Evolutionary conservation across 2,797 vertebrate genomes (phyloP).

Genomic region (Fistularia tabacaria): DNA sequence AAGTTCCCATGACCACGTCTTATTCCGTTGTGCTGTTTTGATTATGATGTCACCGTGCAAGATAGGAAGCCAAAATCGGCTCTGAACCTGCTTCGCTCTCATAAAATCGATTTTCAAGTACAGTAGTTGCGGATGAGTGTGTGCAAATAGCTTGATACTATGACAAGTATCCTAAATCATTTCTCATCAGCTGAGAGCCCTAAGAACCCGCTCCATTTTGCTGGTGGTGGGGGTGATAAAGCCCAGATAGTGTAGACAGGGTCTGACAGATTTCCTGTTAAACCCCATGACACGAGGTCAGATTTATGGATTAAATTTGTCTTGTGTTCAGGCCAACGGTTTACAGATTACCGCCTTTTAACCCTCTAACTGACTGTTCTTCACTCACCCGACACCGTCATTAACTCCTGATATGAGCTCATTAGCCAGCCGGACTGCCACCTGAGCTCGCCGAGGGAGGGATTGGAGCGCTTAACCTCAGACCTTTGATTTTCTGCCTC

Average conservation of each 20-base stretch:
- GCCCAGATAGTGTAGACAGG: constrained; percentile 10
- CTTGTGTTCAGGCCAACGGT: constrained; percentile 9
- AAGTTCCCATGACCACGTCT: too few relatives aligned
- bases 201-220: neutral
- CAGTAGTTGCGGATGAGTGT: neutral
- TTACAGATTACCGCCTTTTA: constrained; percentile 38
- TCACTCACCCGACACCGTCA: constrained; percentile 11
- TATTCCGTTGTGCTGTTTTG: too few relatives aligned
- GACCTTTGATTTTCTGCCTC: constrained; percentile 1
- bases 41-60: too few relatives aligned
- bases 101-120: neutral
- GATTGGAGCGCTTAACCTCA: neutral
- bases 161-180: neutral
- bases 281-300: constrained; percentile 25
- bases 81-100: too few relatives aligned
- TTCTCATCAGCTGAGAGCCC: neutral
- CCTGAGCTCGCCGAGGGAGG: constrained; percentile 12
- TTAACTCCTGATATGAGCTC: constrained; percentile 22
- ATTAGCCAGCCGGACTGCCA: constrained; percentile 16
- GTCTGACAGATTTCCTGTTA: constrained; percentile 18
- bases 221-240: constrained; percentile 1
- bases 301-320: constrained; percentile 27
- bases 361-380: constrained; percentile 25
- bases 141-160: neutral
- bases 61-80: too few relatives aligned